Conservation (phyloP, 2,113 vertebrate species). For the Ceyx margarethae region DNA sequence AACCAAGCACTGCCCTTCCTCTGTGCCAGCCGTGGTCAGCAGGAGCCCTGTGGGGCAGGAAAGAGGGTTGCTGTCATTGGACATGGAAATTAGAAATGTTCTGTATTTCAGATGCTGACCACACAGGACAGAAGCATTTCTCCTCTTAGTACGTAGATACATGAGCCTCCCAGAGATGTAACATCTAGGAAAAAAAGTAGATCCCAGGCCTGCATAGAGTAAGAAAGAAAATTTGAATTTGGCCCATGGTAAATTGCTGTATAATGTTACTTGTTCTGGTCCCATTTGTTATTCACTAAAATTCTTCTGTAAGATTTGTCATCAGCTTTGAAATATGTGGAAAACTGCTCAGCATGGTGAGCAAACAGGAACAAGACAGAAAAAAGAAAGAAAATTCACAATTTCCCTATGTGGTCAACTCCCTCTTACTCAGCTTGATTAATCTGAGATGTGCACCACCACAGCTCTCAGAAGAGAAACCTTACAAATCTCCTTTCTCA, state of each 20-base stretch:
- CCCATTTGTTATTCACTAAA: background rate
- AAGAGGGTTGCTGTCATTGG: background rate
- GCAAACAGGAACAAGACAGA: background rate
- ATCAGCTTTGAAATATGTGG: background rate
- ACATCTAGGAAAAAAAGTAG: background rate
- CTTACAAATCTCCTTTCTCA: slow-evolving; percentile 64
- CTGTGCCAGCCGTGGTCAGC: background rate
- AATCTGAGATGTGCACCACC: slow-evolving; percentile 11
- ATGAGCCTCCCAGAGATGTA: background rate
- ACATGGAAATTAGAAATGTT: background rate
- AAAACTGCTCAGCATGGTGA: background rate
- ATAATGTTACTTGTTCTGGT: background rate
- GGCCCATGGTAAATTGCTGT: background rate
- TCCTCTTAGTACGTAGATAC: background rate
- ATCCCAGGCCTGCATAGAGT: background rate
- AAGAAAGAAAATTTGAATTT: background rate
- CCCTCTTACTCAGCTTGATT: slow-evolving; percentile 40
- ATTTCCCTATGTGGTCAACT: background rate
- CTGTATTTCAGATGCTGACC: background rate
- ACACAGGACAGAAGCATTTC: background rate
- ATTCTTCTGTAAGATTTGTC: background rate
- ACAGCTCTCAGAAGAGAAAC: slow-evolving; percentile 47
- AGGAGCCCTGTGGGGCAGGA: background rate
- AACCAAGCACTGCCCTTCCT: fast-evolving
- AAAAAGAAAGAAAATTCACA: slow-evolving; percentile 2